Conservation (phyloP, 1,140 invertebrate species). For the Anastrepha ludens region DNA sequence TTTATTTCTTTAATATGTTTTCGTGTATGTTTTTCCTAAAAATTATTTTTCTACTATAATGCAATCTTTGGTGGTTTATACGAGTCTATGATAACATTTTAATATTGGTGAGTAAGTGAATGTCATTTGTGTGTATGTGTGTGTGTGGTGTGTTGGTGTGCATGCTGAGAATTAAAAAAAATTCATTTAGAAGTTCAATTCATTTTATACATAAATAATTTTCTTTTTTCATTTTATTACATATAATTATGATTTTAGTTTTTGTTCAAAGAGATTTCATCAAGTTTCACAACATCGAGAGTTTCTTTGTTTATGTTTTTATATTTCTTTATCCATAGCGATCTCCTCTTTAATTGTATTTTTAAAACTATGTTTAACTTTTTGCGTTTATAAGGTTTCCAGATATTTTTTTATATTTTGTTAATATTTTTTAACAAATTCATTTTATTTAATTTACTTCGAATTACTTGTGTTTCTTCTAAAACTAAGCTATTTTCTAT, state of each 20-base stretch:
- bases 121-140: neutral
- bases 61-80: constrained; percentile 31
- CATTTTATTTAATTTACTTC: neutral
- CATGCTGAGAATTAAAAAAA: neutral
- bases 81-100: constrained; percentile 7
- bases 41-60: neutral
- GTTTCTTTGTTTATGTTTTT: constrained; percentile 69
- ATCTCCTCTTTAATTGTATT: constrained; percentile 59
- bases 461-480: neutral
- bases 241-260: constrained; percentile 56
- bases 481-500: constrained; percentile 24
- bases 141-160: constrained; percentile 12
- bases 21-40: neutral
- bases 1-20: neutral
- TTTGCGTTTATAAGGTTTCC: constrained; percentile 36
- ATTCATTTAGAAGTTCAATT: constrained; percentile 20
- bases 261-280: constrained; percentile 72
- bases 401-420: neutral
- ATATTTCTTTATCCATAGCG: constrained; percentile 64
- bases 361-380: constrained; percentile 55
- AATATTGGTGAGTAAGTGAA: neutral
- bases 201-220: neutral
- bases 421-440: neutral
- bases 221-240: constrained; percentile 48
- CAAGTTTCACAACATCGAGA: constrained; percentile 74